Conservation (phyloP, 2,888 invertebrate species). For the Leucozona laternaria region DNA sequence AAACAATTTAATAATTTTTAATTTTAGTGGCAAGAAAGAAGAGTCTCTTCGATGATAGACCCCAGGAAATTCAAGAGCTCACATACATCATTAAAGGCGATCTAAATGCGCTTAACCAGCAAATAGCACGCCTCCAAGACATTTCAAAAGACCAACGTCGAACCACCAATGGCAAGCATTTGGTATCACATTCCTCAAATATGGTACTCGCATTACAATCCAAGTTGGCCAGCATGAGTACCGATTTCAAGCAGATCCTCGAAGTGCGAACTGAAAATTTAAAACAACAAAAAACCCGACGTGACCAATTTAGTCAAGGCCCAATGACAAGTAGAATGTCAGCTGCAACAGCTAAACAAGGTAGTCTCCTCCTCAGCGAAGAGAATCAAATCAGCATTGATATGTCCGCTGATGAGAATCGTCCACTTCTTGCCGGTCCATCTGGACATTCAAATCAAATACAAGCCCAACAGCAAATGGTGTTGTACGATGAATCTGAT, state of each 20-base stretch:
- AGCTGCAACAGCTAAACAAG: slow-evolving; percentile 85
- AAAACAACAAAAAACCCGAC: slow-evolving; percentile 95
- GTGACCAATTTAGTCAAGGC: slow-evolving; percentile 91
- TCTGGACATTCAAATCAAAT: slow-evolving; percentile 80
- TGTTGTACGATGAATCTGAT: slow-evolving; percentile 94
- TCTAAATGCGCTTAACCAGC: slow-evolving; percentile 96
- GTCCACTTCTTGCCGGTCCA: slow-evolving; percentile 83
- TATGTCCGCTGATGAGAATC: slow-evolving; percentile 86
- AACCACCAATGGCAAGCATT: slow-evolving; percentile 88
- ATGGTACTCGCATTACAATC: slow-evolving; percentile 97
- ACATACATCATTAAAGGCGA: slow-evolving; percentile 99
- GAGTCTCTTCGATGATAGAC: slow-evolving; percentile 98
- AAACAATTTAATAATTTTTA: no score
- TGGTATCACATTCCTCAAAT: slow-evolving; percentile 96
- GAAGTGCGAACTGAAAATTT: slow-evolving; percentile 99
- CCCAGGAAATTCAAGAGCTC: slow-evolving; percentile 97
- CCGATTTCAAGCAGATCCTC: slow-evolving; percentile 98
- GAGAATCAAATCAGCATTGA: slow-evolving; percentile 93
- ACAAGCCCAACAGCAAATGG: slow-evolving; percentile 86
- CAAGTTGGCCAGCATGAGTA: slow-evolving; percentile 97
- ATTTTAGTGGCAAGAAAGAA: slow-evolving; percentile 97
- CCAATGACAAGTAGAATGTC: slow-evolving; percentile 86
- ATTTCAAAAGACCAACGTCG: slow-evolving; percentile 90
- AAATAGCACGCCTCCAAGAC: slow-evolving; percentile 96
- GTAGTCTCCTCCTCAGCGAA: slow-evolving; percentile 84